A percentile compares a stretch with the other conserved stretches of the same genome.
phyloP scores from a whole-genome alignment of 2,113 vertebrate species.

The Platichthys flesus region DNA sequence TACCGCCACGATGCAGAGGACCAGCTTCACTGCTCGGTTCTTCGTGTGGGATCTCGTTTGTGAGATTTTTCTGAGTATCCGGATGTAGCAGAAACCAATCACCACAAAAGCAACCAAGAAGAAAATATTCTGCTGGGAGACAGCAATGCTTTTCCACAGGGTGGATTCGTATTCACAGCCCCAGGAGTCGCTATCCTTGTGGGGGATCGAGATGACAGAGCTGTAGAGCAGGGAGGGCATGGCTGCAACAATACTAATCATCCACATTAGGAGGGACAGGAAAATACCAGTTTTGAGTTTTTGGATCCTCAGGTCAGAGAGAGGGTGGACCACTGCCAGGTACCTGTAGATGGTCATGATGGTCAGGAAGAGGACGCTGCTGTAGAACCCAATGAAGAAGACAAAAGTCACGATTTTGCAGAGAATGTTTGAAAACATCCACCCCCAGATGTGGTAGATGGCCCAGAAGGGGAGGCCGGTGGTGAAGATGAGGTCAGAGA shows the following conservation, averaged over 20 bases:
- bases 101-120: constrained; percentile 85
- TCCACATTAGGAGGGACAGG: constrained; percentile 81
- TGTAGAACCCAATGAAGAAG: constrained; percentile 90
- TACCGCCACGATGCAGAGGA: constrained; percentile 85
- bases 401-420: constrained; percentile 86
- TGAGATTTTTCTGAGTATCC: constrained; percentile 84
- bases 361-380: constrained; percentile 88
- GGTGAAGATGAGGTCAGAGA: constrained; percentile 91
- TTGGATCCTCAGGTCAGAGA: constrained; percentile 71
- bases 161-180: constrained; percentile 72
- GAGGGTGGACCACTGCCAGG: constrained; percentile 84
- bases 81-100: constrained; percentile 86
- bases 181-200: not conserved
- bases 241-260: constrained; percentile 80
- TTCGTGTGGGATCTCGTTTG: constrained; percentile 80
- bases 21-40: constrained; percentile 88
- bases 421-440: constrained; percentile 83
- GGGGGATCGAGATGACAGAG: constrained; percentile 17
- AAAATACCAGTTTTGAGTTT: constrained; percentile 53
- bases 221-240: constrained; percentile 82
- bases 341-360: constrained; percentile 90
- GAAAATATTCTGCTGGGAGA: constrained; percentile 75
- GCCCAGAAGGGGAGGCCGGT: constrained; percentile 87
- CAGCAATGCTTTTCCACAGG: constrained; percentile 52
- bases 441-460: constrained; percentile 79